A percentile compares a stretch with the other conserved stretches of the same genome.
These are phyloP conservation scores for Polymixis lichenea DNA, from an alignment of 2,888 invertebrate genomes.

Conservation along the genomic window DNA sequence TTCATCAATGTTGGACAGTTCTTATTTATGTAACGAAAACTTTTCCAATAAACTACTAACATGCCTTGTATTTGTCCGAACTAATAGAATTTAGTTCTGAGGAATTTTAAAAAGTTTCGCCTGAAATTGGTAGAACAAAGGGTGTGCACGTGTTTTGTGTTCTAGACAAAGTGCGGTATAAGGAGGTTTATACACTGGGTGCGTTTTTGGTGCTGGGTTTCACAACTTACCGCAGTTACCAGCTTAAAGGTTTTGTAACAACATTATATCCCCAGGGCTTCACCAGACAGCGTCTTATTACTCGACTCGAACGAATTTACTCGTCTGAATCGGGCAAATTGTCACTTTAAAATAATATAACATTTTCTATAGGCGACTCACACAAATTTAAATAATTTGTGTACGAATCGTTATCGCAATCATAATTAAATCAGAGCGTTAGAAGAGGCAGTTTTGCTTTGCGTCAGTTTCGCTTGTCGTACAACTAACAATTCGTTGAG, in stretches of 20 bases:
- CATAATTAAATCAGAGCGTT: no score
- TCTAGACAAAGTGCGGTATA: not conserved
- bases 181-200: not conserved
- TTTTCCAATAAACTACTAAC: conserved; percentile 61
- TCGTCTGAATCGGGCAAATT: no score
- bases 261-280: not conserved
- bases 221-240: not conserved
- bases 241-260: not conserved
- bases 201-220: not conserved
- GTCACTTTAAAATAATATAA: no score
- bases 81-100: conserved; percentile 48
- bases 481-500: no score
- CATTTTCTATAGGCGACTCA: no score
- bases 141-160: not conserved
- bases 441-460: no score
- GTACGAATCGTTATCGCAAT: no score
- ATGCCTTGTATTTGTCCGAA: conserved; percentile 44
- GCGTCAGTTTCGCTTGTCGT: no score
- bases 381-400: no score
- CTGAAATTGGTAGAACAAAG: conserved; percentile 37
- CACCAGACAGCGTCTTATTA: not conserved
- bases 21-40: conserved; percentile 59
- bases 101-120: conserved; percentile 46
- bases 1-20: conserved; percentile 65
- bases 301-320: no score